Evolutionary conservation across 1,140 invertebrate genomes (phyloP).

Genomic region (Lineus longissimus): DNA sequence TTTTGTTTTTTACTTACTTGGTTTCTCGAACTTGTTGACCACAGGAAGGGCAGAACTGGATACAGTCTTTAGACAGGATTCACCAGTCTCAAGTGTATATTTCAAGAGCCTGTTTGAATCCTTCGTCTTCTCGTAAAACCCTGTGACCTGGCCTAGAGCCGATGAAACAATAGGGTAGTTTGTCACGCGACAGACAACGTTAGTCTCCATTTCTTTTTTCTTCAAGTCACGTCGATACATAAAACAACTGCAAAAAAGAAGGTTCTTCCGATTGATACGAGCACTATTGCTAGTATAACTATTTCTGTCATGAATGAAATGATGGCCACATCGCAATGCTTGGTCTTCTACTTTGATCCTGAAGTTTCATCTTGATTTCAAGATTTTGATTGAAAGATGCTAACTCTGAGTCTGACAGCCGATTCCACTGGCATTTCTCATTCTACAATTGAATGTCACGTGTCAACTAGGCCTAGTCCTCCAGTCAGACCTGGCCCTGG

Average conservation of each 20-base stretch:
- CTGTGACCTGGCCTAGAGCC: slow-evolving; percentile 20
- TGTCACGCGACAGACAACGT: slow-evolving; percentile 11
- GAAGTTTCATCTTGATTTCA: no score
- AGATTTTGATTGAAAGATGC: no score
- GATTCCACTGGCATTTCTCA: no score
- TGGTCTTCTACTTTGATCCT: no score
- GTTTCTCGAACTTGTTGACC: slow-evolving; percentile 22
- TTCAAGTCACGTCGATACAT: not conserved
- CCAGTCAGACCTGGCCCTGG: no score
- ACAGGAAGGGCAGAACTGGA: slow-evolving; percentile 20
- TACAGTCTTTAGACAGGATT: slow-evolving; percentile 19
- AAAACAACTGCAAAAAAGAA: not conserved
- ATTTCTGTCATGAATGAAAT: no score
- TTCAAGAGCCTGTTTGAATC: slow-evolving; percentile 16
- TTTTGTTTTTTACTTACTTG: slow-evolving; percentile 18
- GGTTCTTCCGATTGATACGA: no score
- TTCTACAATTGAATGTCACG: no score
- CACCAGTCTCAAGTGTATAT: slow-evolving; percentile 23
- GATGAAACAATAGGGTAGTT: slow-evolving; percentile 23
- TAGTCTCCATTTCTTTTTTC: slow-evolving; percentile 1
- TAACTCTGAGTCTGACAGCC: no score
- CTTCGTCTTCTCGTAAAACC: slow-evolving; percentile 25
- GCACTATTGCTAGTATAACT: no score
- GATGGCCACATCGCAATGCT: no score
- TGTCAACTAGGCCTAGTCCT: no score